phyloP scores from a whole-genome alignment of 2,113 vertebrate genomes.

The Gila orcuttii region DNA sequence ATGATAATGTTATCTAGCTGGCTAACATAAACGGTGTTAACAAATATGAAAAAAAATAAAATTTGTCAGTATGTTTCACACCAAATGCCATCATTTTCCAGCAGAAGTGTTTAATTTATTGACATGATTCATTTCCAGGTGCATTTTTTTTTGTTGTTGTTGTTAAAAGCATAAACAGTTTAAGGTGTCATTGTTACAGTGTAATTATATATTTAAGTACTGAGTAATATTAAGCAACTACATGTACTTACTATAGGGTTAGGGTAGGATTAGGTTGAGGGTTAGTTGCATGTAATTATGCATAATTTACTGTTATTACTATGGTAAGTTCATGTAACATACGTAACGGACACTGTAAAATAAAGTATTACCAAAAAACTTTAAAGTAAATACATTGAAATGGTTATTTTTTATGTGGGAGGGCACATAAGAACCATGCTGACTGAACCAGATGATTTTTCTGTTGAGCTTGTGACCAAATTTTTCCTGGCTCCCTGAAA shows the following conservation, averaged over 20 bases:
- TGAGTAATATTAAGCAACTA: too few relatives aligned
- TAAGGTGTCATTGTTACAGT: too few relatives aligned
- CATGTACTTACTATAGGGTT: too few relatives aligned
- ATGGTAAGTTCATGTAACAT: too few relatives aligned
- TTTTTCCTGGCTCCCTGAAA: neutral
- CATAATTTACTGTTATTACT: too few relatives aligned
- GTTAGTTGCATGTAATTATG: too few relatives aligned
- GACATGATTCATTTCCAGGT: neutral
- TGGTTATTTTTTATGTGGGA: neutral
- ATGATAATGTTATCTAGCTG: neutral
- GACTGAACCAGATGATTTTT: neutral
- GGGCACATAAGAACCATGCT: neutral
- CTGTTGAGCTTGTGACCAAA: neutral
- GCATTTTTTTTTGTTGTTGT: neutral
- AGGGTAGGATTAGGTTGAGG: too few relatives aligned
- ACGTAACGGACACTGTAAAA: too few relatives aligned
- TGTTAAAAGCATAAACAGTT: neutral
- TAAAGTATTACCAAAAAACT: too few relatives aligned
- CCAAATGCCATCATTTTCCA: neutral
- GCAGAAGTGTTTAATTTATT: neutral
- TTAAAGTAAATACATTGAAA: neutral
- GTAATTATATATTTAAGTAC: too few relatives aligned
- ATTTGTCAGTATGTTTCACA: neutral
- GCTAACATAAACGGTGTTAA: neutral
- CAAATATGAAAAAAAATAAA: neutral